Base-by-base conservation (phyloP, 2,797 vertebrate genomes). In the Ciconia nigra region DNA sequence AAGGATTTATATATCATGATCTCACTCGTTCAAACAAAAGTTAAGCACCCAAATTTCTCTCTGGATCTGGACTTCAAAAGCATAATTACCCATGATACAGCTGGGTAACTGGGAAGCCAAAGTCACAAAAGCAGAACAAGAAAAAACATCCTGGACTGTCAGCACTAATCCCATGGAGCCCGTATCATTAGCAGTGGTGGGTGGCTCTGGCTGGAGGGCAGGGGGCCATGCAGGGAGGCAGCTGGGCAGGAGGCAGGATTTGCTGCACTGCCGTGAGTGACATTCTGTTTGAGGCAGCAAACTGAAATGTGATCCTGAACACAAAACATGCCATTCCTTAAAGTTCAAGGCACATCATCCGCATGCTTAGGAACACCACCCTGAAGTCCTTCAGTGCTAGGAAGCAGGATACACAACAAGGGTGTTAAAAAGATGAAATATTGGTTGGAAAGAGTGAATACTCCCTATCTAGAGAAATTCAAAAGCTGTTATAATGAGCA, bases 221-320 rank as follows among this genome's bases (percentile, higher is more conserved):
- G 22, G 35, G 84, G 79, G 35, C 83, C 82, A 47, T 29, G 52
- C 42, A 69, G 37, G 37, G 61, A 80, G 52, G 39, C 83, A 51
- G 67, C n/a, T 26, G 65, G 90, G 66, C 89, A 87, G 82, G 41
- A 41, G 59, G 51, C 63, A 62, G 61, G 42, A 85, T 67, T 81
- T 79, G 49, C 86, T 94, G 65, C 35, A 13, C 25, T 33, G 63
- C 70, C 8, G 9, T 44, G 54, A 33, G 41, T 52, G 87, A 96
- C 94, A 78, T 69, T 86, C 57, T 72, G 78, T 24, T 67, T 90
- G 65, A 78, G 58, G 80, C 82, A 96, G 83, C 74, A 66, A 88
- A 84, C 46, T 83, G 96, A 96, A 96, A 96, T 49, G 84, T 74
- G 92, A 96, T 93, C 89, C 80, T 74, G 78, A 89, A 91, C 9